Evolutionary conservation across 1,140 invertebrate genomes (phyloP).

Genomic region (Leptinotarsa defecta): DNA sequence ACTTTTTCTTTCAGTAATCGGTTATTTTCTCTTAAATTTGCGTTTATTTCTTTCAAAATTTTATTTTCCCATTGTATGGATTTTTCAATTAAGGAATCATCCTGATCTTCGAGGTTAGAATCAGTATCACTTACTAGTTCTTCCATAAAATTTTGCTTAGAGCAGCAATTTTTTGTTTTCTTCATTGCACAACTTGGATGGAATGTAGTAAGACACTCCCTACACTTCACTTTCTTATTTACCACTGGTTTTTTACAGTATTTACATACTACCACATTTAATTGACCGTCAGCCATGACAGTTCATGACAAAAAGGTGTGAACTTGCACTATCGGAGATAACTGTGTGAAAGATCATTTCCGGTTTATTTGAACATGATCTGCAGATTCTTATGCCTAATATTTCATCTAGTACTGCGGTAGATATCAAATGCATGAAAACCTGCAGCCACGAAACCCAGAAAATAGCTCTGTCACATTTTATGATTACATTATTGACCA

Average conservation of each 20-base stretch:
- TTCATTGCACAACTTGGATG: slow-evolving; percentile 12
- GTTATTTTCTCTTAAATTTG: slow-evolving; percentile 10
- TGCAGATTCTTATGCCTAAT: no score
- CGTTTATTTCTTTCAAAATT: slow-evolving; percentile 11
- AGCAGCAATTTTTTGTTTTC: slow-evolving; percentile 9
- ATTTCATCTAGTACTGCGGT: no score
- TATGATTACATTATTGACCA: no score
- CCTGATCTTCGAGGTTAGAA: background rate
- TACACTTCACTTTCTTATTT: slow-evolving; percentile 11
- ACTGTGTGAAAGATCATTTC: no score
- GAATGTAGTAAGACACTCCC: background rate
- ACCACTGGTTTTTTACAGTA: background rate
- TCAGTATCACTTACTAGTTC: background rate
- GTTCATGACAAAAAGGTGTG: no score
- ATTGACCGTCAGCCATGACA: no score
- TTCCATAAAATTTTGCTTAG: slow-evolving; percentile 7
- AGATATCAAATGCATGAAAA: no score
- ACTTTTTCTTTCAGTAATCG: slow-evolving; percentile 10
- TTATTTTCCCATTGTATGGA: slow-evolving; percentile 16
- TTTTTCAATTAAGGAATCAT: slow-evolving; percentile 11
- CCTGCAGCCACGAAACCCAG: no score
- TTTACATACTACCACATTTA: background rate
- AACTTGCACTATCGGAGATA: no score
- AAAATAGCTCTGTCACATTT: no score
- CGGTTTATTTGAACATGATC: no score